Percentiles rank a stretch among this genome's conserved stretches.
Evolutionary conservation across 1,140 invertebrate species (phyloP).

Genomic region (Pteromalus puparum): DNA sequence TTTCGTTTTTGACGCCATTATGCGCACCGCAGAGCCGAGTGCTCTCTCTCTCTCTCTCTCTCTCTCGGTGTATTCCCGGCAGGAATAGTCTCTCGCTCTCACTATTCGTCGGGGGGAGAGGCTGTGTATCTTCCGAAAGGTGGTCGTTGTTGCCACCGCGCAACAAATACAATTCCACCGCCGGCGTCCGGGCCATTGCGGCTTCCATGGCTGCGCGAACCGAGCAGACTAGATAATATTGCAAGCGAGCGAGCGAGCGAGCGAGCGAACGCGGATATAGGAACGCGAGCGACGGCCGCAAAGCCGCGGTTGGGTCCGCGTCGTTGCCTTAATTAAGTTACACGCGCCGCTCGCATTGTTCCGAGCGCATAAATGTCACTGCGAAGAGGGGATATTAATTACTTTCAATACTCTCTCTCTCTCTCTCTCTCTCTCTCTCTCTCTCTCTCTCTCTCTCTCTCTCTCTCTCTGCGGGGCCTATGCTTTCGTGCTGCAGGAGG

Average conservation of each 20-base stretch:
- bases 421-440: no score
- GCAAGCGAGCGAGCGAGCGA: slow-evolving; percentile 54
- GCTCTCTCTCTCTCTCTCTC: background rate
- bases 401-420: slow-evolving; percentile 64
- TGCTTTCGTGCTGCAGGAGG: background rate
- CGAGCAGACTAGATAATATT: slow-evolving; percentile 73
- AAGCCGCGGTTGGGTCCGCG: slow-evolving; percentile 71
- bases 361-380: slow-evolving; percentile 71
- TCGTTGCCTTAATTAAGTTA: slow-evolving; percentile 77
- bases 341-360: slow-evolving; percentile 71
- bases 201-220: slow-evolving; percentile 63
- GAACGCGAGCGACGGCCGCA: slow-evolving; percentile 61
- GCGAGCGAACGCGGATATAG: background rate
- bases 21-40: background rate
- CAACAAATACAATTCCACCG: slow-evolving; percentile 72
- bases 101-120: slow-evolving; percentile 43
- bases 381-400: slow-evolving; percentile 71
- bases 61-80: background rate
- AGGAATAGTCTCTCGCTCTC: background rate
- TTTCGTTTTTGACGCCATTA: slow-evolving; percentile 52
- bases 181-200: slow-evolving; percentile 60
- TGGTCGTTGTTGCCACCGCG: slow-evolving; percentile 55
- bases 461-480: no score
- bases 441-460: slow-evolving; percentile 6
- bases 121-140: slow-evolving; percentile 57